Evolutionary conservation across 1,140 invertebrate species (phyloP).

Genomic region (Coboldia fuscipes): DNA sequence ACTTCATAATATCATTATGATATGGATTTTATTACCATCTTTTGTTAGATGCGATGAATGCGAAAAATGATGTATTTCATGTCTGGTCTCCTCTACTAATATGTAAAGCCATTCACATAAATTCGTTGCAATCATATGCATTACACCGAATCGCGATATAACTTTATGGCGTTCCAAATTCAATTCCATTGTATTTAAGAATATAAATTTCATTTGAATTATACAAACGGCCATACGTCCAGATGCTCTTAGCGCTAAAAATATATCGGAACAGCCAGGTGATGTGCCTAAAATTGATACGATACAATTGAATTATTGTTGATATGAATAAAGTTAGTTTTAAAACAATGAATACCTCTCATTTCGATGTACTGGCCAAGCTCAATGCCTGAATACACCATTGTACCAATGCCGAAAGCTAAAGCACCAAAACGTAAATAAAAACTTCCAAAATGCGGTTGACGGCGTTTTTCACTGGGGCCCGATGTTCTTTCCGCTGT

Average conservation of each 20-base stretch:
- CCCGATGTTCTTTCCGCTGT: slow-evolving; percentile 16
- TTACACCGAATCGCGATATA: slow-evolving; percentile 69
- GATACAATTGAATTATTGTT: background rate
- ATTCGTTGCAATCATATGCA: slow-evolving; percentile 84
- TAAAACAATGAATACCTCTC: slow-evolving; percentile 23
- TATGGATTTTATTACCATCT: too few relatives aligned
- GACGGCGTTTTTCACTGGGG: slow-evolving; percentile 18
- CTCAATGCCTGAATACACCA: slow-evolving; percentile 78
- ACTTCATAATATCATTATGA: too few relatives aligned
- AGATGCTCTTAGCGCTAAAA: slow-evolving; percentile 53
- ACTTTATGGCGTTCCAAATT: slow-evolving; percentile 83
- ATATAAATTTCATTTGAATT: slow-evolving; percentile 85
- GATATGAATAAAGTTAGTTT: background rate
- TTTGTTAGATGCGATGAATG: too few relatives aligned
- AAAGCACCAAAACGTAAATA: slow-evolving; percentile 75
- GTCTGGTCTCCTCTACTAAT: slow-evolving; percentile 56
- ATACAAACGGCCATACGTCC: slow-evolving; percentile 77
- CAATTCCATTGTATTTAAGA: slow-evolving; percentile 19
- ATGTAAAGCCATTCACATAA: slow-evolving; percentile 82
- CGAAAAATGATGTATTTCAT: slow-evolving; percentile 38
- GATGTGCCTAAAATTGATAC: too few relatives aligned
- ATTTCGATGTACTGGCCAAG: slow-evolving; percentile 70
- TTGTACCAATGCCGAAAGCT: slow-evolving; percentile 73
- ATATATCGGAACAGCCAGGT: slow-evolving; percentile 49
- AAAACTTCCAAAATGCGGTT: slow-evolving; percentile 56